Conservation (phyloP, 1,140 invertebrate species). For the Drosophila kanapiae region DNA sequence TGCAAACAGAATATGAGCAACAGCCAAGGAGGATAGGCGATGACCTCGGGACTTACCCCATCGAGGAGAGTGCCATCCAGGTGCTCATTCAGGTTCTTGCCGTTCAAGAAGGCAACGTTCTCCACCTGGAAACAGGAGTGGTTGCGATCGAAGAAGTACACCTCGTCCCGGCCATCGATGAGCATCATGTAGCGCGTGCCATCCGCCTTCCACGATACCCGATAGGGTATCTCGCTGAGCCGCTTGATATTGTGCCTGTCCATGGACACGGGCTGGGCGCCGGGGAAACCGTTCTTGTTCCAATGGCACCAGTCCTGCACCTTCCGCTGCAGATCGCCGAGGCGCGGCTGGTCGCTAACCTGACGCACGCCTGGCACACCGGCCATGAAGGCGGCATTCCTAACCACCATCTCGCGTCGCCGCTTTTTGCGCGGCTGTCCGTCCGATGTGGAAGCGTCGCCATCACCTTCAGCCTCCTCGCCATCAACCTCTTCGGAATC, state of each 20-base stretch:
- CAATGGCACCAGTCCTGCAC: constrained; percentile 94
- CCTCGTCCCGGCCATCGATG: constrained; percentile 92
- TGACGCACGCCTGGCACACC: constrained; percentile 91
- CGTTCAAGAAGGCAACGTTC: constrained; percentile 92
- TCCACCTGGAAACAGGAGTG: constrained; percentile 96
- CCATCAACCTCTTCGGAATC: constrained; percentile 49
- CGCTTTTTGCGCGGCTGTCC: constrained; percentile 62
- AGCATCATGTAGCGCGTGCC: constrained; percentile 99
- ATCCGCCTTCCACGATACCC: constrained; percentile 99
- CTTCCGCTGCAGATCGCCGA: constrained; percentile 90
- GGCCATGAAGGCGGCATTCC: constrained; percentile 91
- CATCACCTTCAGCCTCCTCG: constrained; percentile 34
- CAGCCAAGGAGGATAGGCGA: too few relatives aligned
- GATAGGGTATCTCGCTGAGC: constrained; percentile 93
- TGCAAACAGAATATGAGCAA: constrained; percentile 1
- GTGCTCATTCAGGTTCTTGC: constrained; percentile 90
- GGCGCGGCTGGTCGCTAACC: constrained; percentile 86
- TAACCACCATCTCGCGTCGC: constrained; percentile 84
- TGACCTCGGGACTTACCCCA: constrained; percentile 86
- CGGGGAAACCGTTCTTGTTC: constrained; percentile 94
- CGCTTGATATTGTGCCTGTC: constrained; percentile 92
- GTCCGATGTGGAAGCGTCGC: constrained; percentile 64
- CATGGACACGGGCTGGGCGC: constrained; percentile 99
- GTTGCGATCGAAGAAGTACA: constrained; percentile 98
- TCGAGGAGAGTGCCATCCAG: constrained; percentile 95